Conservation (phyloP, 1,140 invertebrate species). For the Paralvinella palmiformis region DNA sequence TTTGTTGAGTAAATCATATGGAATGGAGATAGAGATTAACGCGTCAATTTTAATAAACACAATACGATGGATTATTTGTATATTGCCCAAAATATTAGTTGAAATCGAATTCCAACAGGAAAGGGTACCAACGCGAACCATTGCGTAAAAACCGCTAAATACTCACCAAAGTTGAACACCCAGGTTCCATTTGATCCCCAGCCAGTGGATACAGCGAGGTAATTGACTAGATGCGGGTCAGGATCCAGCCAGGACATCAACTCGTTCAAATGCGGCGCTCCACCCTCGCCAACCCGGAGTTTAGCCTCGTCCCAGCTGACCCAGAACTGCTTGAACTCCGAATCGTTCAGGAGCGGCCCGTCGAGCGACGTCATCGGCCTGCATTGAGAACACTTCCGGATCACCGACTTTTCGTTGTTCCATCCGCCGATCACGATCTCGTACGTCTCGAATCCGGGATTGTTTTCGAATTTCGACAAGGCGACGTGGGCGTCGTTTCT, state of each 20-base stretch:
- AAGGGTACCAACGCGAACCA: no score
- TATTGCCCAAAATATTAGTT: background rate
- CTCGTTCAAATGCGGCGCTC: slow-evolving; percentile 19
- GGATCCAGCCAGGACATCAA: slow-evolving; percentile 26
- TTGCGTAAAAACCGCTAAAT: no score
- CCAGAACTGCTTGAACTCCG: slow-evolving; percentile 25
- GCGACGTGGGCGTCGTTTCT: slow-evolving; percentile 30
- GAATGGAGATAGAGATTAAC: background rate
- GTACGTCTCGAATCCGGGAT: slow-evolving; percentile 21
- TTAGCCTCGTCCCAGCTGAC: slow-evolving; percentile 25
- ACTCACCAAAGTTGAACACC: slow-evolving; percentile 24
- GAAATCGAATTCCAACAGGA: background rate
- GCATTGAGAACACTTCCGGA: slow-evolving; percentile 25
- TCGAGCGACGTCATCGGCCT: slow-evolving; percentile 13
- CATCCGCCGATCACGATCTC: slow-evolving; percentile 33
- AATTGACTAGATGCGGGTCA: slow-evolving; percentile 24
- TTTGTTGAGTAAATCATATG: background rate
- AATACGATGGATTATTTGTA: background rate
- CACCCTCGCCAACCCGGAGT: slow-evolving; percentile 25
- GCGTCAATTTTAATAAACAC: background rate
- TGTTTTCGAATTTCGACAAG: slow-evolving; percentile 13
- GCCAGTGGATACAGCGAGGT: slow-evolving; percentile 28
- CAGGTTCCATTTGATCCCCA: slow-evolving; percentile 27
- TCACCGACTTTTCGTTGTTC: slow-evolving; percentile 15
- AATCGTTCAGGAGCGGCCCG: slow-evolving; percentile 18